Conservation (phyloP, 2,888 invertebrate species). For the Meloe dianella region DNA sequence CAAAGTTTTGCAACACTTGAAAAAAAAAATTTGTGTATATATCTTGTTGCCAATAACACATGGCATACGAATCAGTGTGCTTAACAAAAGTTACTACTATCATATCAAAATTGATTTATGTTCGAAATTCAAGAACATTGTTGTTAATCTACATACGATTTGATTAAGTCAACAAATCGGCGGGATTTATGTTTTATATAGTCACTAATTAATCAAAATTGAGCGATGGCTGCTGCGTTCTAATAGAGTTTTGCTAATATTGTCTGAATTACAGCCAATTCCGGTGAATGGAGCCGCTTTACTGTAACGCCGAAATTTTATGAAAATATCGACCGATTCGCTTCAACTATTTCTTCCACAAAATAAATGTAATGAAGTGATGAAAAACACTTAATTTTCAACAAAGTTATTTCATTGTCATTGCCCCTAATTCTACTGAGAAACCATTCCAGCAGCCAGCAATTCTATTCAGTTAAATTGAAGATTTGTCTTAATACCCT, state of each 20-base stretch:
- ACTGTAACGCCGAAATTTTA: too few species aligned
- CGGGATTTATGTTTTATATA: background rate
- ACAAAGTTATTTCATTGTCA: background rate
- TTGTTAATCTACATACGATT: background rate
- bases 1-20: constrained; percentile 13
- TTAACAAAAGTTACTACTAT: constrained; percentile 17
- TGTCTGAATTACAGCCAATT: too few species aligned
- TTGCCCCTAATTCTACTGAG: background rate
- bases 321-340: too few species aligned
- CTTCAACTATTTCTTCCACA: too few species aligned
- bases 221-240: too few species aligned
- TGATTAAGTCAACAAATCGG: background rate
- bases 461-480: background rate
- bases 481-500: background rate
- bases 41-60: constrained; percentile 28
- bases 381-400: background rate
- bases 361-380: background rate
- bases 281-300: too few species aligned
- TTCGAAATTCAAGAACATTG: background rate
- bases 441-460: background rate
- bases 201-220: too few species aligned
- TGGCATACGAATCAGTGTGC: constrained; percentile 19
- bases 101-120: background rate
- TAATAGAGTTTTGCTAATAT: too few species aligned
- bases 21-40: constrained; percentile 14